Base-by-base conservation (phyloP, 2,888 invertebrate species). In the Heliconius charithonia region DNA sequence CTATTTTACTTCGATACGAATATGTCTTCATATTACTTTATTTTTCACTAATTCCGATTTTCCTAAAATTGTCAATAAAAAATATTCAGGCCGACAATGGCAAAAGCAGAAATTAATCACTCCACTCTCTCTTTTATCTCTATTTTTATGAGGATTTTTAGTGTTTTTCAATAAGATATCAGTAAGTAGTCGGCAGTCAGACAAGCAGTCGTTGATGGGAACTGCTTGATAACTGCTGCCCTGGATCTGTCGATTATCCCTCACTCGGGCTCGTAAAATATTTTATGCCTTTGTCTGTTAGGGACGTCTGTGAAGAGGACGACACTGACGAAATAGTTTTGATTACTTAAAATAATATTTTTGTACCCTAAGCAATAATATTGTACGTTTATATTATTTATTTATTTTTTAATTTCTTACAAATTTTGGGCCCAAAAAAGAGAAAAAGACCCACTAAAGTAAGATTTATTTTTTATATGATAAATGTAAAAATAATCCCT, bases 221-320 rank as follows among this genome's bases (percentile, higher is more conserved):
- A 87, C 83, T 84, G 85, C 82, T 86, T 86, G 86, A 90, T 89
- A 89, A 83, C 81, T 82, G 67, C 81, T 85, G 89, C 87, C 87
- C 87, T 86, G 86, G 88, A 89, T 87, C 87, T 86, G 87, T 88
- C 85, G 87, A 86, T 87, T 83, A 84, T 86, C 88, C 90, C 91
- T 91, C 90, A 91, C 91, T 92, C 83, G 88, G 85, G 75, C 83
- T 91, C 92, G 89, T 93, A 89, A 94, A 74, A 93, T 85, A 71
- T 84, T 90, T 93, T 89, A 87, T 90, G 88, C 84, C 82, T 85
- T 81, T 82, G 82, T 76, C 80, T 75, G 82, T 81, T 86, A 89
- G 90, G 88, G 83, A 76, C 81, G 77, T 85, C 85, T 79, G 87
- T 83, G 83, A 87, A 79, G 82, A 76, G 4, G 63, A 85, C 86